Conservation (phyloP, 2,113 vertebrate genomes). For the Nannospalax galili region DNA sequence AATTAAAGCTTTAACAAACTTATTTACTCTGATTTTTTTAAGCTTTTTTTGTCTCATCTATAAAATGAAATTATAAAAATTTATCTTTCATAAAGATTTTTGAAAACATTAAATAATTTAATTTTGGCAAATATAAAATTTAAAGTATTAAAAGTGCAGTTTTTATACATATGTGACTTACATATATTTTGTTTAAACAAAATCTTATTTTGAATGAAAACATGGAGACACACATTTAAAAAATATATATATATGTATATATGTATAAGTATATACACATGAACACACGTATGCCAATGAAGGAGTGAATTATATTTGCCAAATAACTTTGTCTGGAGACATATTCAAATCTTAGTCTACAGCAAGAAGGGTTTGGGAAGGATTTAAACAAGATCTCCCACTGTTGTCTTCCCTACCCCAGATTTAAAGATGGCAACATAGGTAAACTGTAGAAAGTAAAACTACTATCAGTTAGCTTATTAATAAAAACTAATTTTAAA, state of each 20-base stretch:
- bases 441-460: background rate
- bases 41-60: background rate
- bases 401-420: background rate
- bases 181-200: constrained; percentile 7
- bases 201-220: constrained; percentile 72
- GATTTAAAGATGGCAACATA: constrained; percentile 37
- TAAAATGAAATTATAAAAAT: constrained; percentile 62
- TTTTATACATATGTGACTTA: background rate
- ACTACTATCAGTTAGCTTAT: background rate
- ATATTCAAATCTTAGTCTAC: background rate
- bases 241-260: background rate
- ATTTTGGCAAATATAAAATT: constrained; percentile 46
- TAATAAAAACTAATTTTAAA: constrained; percentile 24
- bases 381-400: background rate
- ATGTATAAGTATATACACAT: background rate
- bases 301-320: constrained; percentile 71
- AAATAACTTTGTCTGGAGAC: constrained; percentile 67
- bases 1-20: background rate
- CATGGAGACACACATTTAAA: constrained; percentile 59
- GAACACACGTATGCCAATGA: background rate
- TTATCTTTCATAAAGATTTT: background rate
- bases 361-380: background rate
- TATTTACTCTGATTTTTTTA: background rate
- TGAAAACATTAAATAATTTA: constrained; percentile 35
- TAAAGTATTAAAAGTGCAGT: background rate